Percentiles rank a stretch among this genome's conserved stretches.
Conservation (phyloP, 2,113 vertebrate species). For the Brachyhypopomus occidentalis region DNA sequence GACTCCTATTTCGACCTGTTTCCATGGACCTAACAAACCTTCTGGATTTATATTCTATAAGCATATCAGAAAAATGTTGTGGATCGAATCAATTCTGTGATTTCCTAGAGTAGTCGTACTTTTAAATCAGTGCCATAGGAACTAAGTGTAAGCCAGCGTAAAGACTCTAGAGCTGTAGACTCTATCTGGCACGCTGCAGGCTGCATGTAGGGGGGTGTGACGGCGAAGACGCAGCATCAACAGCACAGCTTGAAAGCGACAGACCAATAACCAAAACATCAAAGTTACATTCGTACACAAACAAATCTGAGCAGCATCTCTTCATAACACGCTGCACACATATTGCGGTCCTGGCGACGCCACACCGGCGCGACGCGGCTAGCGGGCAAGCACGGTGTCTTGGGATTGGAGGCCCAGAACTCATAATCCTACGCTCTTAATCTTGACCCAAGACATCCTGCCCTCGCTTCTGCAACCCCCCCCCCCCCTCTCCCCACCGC, state of each 20-base stretch:
- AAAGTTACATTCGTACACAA: slow-evolving; percentile 2
- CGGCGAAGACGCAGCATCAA: not conserved
- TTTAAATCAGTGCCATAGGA: too few species aligned
- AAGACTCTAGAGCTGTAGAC: too few species aligned
- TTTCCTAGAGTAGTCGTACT: too few species aligned
- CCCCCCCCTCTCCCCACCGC: not conserved
- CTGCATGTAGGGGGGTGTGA: too few species aligned
- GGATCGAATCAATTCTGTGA: too few species aligned
- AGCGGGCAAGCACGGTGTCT: not conserved
- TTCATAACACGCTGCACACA: not conserved
- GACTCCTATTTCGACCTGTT: too few species aligned
- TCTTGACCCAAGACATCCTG: not conserved
- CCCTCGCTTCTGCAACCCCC: not conserved
- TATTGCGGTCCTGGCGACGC: not conserved
- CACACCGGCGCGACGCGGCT: not conserved
- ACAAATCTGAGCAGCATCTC: not conserved
- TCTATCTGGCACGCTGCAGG: too few species aligned
- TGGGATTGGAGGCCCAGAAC: not conserved
- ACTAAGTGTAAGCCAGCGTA: too few species aligned
- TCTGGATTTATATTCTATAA: too few species aligned
- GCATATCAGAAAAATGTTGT: too few species aligned
- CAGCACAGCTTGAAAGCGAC: not conserved
- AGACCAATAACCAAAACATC: not conserved
- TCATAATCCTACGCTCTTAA: not conserved
- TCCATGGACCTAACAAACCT: too few species aligned